Evolutionary conservation across 37 sponge, comb jelly and placozoan genomes (phyloP).

Genomic region (Mnemiopsis leidyi): DNA sequence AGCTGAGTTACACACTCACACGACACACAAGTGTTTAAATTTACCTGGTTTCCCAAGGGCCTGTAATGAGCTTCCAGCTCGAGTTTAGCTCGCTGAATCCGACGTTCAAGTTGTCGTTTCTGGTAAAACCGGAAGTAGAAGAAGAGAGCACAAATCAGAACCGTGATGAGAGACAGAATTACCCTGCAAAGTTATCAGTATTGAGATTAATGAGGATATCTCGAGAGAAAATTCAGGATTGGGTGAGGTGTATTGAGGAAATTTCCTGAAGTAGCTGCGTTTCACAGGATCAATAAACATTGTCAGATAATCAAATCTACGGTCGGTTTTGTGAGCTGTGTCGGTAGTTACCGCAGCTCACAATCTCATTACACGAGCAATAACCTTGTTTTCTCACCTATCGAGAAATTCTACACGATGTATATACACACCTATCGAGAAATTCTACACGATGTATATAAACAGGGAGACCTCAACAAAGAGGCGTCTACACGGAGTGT

Average conservation of each 20-base stretch:
- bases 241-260: too few relatives aligned
- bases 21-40: too few relatives aligned
- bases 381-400: background rate
- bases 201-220: too few relatives aligned
- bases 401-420: too few relatives aligned
- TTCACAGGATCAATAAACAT: too few relatives aligned
- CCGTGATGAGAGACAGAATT: conserved; percentile 25
- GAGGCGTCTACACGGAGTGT: too few relatives aligned
- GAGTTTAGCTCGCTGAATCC: background rate
- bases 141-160: conserved; percentile 28
- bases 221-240: background rate
- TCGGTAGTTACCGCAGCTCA: background rate
- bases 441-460: too few relatives aligned
- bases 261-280: too few relatives aligned
- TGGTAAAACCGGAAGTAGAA: conserved; percentile 65
- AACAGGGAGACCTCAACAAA: too few relatives aligned
- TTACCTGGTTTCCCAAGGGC: background rate
- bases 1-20: too few relatives aligned
- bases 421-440: too few relatives aligned
- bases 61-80: conserved; percentile 54
- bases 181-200: conserved; percentile 7
- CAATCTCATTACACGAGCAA: background rate
- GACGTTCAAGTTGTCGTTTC: background rate
- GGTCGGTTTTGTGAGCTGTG: too few relatives aligned
- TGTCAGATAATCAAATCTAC: background rate